Percentiles rank a stretch among this genome's conserved stretches.
Evolutionary conservation across 64 coral and sea anemone species (phyloP).

Genomic region (Astreopora myriophthalma): DNA sequence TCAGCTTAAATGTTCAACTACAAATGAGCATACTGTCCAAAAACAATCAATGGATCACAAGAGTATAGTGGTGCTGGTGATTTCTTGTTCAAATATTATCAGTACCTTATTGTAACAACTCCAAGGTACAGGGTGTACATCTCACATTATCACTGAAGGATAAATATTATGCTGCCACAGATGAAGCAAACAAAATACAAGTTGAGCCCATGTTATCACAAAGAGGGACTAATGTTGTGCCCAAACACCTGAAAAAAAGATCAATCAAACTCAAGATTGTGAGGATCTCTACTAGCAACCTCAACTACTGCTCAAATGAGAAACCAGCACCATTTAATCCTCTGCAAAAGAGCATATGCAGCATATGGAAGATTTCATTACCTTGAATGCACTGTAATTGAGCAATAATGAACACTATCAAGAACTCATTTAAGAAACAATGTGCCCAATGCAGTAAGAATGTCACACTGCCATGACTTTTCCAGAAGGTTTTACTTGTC

Average conservation of each 20-base stretch:
- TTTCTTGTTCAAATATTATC: constrained; percentile 20
- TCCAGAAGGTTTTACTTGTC: constrained; percentile 22
- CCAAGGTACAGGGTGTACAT: constrained; percentile 21
- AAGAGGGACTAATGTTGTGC: constrained; percentile 33
- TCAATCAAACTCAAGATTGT: constrained; percentile 50
- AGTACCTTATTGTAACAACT: constrained; percentile 4
- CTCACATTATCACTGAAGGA: constrained; percentile 52
- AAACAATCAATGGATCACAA: constrained; percentile 65
- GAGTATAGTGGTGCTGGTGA: constrained; percentile 43
- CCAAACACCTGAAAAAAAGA: no score
- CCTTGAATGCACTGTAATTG: constrained; percentile 31
- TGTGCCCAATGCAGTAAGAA: constrained; percentile 25
- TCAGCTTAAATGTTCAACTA: constrained; percentile 57
- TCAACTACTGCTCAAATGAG: constrained; percentile 54
- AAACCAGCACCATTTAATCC: constrained; percentile 58
- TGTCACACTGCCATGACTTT: constrained; percentile 46
- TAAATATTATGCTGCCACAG: constrained; percentile 50
- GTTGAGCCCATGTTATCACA: constrained; percentile 52
- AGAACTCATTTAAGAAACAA: constrained; percentile 62
- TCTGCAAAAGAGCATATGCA: constrained; percentile 51
- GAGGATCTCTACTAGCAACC: constrained; percentile 44
- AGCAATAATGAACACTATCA: constrained; percentile 35
- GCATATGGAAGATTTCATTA: constrained; percentile 21
- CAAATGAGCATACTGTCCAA: constrained; percentile 32
- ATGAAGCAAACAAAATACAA: constrained; percentile 61